These are phyloP conservation scores for Australoheros scitulus DNA, from an alignment of 2,113 vertebrate genomes.

Conservation along the genomic window DNA sequence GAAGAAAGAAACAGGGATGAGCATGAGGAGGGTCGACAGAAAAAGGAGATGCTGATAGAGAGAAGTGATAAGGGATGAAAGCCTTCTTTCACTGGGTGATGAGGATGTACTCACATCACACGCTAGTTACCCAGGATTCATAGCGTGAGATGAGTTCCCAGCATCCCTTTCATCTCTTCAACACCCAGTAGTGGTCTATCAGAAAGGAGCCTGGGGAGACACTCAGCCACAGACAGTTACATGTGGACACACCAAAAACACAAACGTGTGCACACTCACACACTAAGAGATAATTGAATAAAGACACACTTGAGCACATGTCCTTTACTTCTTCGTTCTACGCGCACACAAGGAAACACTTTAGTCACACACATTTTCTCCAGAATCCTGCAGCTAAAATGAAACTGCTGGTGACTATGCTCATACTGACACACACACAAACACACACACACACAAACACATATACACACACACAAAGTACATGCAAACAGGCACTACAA, in stretches of 20 bases:
- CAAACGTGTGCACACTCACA: slow-evolving; percentile 2
- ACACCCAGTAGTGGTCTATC: slow-evolving; percentile 67
- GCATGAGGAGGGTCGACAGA: slow-evolving; percentile 33
- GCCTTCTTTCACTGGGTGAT: slow-evolving; percentile 65
- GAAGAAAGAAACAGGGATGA: slow-evolving; percentile 33
- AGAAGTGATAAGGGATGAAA: slow-evolving; percentile 73
- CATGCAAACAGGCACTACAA: slow-evolving; percentile 39
- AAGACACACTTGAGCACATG: slow-evolving; percentile 1
- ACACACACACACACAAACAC: slow-evolving; percentile 18
- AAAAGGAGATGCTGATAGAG: slow-evolving; percentile 59
- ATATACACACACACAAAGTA: slow-evolving; percentile 7
- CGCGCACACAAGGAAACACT: not conserved
- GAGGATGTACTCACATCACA: slow-evolving; percentile 74
- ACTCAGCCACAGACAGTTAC: slow-evolving; percentile 42
- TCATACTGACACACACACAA: slow-evolving; percentile 9
- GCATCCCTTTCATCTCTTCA: slow-evolving; percentile 76
- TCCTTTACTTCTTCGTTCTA: not conserved
- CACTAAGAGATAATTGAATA: not conserved
- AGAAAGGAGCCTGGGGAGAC: slow-evolving; percentile 62
- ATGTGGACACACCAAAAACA: slow-evolving; percentile 26
- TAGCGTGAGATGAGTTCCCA: slow-evolving; percentile 79
- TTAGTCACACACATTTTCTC: slow-evolving; percentile 3
- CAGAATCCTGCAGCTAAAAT: not conserved
- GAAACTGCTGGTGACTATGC: not conserved
- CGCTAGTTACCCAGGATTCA: slow-evolving; percentile 77